Conservation (phyloP, 2,888 invertebrate genomes). For the Phasia obesa region DNA sequence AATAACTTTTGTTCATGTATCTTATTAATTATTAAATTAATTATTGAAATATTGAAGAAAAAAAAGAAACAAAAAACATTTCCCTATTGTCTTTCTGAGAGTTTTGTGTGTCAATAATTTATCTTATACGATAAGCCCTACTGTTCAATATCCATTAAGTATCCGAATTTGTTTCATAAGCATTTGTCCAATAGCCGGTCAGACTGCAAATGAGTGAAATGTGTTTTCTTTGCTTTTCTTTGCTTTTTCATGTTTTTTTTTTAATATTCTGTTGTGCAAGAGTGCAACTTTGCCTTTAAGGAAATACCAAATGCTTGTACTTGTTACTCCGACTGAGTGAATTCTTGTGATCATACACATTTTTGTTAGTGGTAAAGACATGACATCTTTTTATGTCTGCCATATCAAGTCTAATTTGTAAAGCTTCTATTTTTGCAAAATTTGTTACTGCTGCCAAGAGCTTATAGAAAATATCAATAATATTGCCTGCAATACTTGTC, state of each 20-base stretch:
- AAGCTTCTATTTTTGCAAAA: conserved; percentile 49
- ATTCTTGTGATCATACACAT: conserved; percentile 13
- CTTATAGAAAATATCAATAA: conserved; percentile 68
- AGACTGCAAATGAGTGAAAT: background rate
- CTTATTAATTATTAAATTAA: too few species aligned
- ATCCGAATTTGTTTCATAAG: background rate
- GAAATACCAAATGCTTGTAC: conserved; percentile 28
- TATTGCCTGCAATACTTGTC: conserved; percentile 35
- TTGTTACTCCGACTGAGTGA: conserved; percentile 20
- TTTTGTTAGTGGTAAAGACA: conserved; percentile 43
- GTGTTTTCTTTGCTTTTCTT: conserved; percentile 9
- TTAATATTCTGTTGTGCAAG: background rate
- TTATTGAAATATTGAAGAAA: too few species aligned
- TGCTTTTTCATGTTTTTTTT: background rate
- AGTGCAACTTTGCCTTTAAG: conserved; percentile 42
- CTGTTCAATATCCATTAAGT: background rate
- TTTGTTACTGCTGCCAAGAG: conserved; percentile 37
- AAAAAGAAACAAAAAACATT: too few species aligned
- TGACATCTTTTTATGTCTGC: conserved; percentile 67
- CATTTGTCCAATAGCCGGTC: background rate
- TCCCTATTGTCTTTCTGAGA: too few species aligned
- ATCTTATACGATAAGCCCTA: too few species aligned
- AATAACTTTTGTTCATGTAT: too few species aligned
- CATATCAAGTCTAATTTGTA: conserved; percentile 69
- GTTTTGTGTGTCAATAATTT: too few species aligned